phyloP scores from a whole-genome alignment of 2,113 vertebrate species.

The Condylura cristata region DNA sequence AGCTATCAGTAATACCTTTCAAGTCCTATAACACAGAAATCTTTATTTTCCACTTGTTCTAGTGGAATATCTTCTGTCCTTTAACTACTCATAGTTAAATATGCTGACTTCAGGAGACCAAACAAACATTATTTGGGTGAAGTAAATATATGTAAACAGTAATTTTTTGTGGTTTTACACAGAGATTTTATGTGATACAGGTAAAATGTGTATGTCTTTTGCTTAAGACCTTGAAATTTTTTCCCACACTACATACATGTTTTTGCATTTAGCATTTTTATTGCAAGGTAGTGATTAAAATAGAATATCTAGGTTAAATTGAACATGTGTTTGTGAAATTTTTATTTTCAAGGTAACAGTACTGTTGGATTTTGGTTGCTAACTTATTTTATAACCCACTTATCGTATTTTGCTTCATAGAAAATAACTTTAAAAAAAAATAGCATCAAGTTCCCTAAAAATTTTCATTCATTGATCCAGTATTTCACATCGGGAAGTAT shows the following conservation, averaged over 20 bases:
- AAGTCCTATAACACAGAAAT: background rate
- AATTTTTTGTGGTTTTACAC: background rate
- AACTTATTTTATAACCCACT: background rate
- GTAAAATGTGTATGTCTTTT: background rate
- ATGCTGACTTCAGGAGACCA: background rate
- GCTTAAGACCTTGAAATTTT: slow-evolving; percentile 21
- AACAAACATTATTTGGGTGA: background rate
- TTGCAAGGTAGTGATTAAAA: background rate
- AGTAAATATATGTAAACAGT: background rate
- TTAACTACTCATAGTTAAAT: background rate
- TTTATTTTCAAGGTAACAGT: background rate
- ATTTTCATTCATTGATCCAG: background rate
- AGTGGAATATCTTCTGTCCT: background rate
- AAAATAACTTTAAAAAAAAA: background rate
- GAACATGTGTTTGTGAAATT: background rate
- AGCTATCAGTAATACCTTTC: background rate
- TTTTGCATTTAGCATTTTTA: background rate
- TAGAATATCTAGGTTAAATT: background rate
- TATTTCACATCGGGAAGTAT: background rate
- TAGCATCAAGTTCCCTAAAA: background rate
- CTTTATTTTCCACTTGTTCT: background rate
- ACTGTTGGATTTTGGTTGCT: background rate
- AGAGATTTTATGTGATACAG: background rate
- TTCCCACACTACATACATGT: background rate
- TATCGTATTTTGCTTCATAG: slow-evolving; percentile 13